Base-by-base conservation (phyloP, 2,888 invertebrate species). In the Brassicogethes aeneus region DNA sequence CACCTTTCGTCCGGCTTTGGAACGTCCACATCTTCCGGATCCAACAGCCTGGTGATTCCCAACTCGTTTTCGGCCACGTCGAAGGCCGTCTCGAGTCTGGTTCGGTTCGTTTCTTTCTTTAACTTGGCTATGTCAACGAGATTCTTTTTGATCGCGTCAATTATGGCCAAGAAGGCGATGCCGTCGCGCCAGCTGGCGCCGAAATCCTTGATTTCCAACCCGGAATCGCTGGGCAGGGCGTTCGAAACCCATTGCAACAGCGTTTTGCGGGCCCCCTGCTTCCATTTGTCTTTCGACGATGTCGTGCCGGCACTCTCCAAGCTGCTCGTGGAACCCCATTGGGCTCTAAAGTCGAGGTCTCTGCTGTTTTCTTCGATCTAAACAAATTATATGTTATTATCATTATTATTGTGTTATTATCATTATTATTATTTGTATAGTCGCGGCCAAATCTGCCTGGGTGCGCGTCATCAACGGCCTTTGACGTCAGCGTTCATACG, bases 111-210 rank as follows among this genome's bases (percentile, higher is more conserved):
- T 45, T 79, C 77, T 54, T 79, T 75, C 53, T 82, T 76, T 71
- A 94, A 77, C 54, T 85, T 82, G 14, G 89, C 85, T 57, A 93
- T 74, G 68, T 91, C 92, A 42, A 96, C 84, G 50, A 94, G 74
- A 65, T 93, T 91, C 31, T 92, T 90, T 61, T 89, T 89, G 59
- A 96, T 93, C 39, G 89, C 89, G 69, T 96, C 92, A 44, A 96
- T 90, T 53, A 96, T 86, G 37, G 93, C 93, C 41, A 95, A 77
- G 76, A 96, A 96, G 16, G 95, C 95, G 57, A 87, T 78, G 49
- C 96, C 96, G 69, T 95, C 94, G 55, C 94, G 78, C 96, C 96
- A 96, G 60, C 92, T 92, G 46, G 86, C 80, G 17, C 94, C 94
- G 66, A 96, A 96, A 70, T 96, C 94, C 69, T 80, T 81, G 36